Evolutionary conservation across 2,113 vertebrate species (phyloP).

Genomic region (Pogonocichla stellata): DNA sequence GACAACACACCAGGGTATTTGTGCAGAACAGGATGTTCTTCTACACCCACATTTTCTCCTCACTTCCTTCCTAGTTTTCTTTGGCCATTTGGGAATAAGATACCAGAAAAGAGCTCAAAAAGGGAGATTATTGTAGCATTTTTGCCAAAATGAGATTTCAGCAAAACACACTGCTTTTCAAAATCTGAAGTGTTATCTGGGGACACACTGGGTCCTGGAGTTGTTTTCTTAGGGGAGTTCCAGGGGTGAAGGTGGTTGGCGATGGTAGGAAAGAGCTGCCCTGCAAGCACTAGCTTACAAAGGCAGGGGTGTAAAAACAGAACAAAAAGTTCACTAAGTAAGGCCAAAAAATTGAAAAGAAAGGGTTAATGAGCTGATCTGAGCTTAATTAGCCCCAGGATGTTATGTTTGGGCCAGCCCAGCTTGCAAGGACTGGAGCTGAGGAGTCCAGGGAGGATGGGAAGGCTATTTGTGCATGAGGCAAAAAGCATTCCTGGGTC

Average conservation of each 20-base stretch:
- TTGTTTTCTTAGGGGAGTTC: neutral
- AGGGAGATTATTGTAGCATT: neutral
- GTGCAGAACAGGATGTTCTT: slow-evolving; percentile 63
- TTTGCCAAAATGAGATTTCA: slow-evolving; percentile 5
- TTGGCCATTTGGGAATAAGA: slow-evolving; percentile 44
- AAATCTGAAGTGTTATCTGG: neutral
- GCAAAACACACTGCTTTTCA: neutral
- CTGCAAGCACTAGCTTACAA: neutral
- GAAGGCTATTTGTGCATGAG: neutral
- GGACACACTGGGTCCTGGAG: neutral
- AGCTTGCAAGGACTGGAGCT: neutral
- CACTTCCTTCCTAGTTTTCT: slow-evolving; percentile 44
- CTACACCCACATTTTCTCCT: slow-evolving; percentile 58
- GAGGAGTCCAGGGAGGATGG: neutral
- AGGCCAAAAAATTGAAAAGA: neutral
- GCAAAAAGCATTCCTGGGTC: neutral
- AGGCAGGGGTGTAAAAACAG: neutral
- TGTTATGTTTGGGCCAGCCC: neutral
- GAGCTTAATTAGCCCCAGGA: neutral
- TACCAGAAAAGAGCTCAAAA: neutral
- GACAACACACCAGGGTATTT: slow-evolving; percentile 59
- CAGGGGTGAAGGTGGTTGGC: neutral
- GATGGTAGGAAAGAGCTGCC: neutral
- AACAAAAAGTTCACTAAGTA: neutral
- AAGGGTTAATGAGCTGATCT: neutral